Conservation (phyloP, 1,140 invertebrate species). For the Coelopa frigida region DNA sequence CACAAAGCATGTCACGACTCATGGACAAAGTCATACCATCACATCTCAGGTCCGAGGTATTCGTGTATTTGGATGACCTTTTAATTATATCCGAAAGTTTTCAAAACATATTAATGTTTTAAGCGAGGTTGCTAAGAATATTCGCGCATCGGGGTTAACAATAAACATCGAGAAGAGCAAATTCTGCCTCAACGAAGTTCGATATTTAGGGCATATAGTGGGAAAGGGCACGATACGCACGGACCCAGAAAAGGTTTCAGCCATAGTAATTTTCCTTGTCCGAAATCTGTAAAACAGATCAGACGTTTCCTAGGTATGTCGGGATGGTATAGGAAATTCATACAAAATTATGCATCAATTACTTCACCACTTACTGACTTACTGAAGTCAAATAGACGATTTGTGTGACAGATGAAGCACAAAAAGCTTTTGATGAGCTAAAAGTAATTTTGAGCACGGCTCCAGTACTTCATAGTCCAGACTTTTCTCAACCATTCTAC, state of each 20-base stretch:
- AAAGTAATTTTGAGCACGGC: conserved; percentile 14
- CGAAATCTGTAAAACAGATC: conserved; percentile 31
- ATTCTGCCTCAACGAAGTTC: conserved; percentile 20
- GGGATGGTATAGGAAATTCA: conserved; percentile 35
- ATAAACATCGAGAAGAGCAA: conserved; percentile 16
- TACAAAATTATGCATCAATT: conserved; percentile 35
- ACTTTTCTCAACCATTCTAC: conserved; percentile 18
- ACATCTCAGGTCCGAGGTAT: conserved; percentile 5
- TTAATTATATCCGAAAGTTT: conserved; percentile 28
- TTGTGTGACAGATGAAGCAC: conserved; percentile 4
- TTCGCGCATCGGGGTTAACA: conserved; percentile 19
- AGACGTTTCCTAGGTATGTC: conserved; percentile 45
- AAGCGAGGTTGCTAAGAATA: conserved; percentile 14
- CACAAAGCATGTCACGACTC: conserved; percentile 7
- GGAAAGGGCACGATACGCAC: conserved; percentile 34
- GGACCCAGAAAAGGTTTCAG: conserved; percentile 24
- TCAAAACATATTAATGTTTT: conserved; percentile 32
- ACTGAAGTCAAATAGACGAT: conserved; percentile 6
- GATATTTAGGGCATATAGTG: conserved; percentile 18
- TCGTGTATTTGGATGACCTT: conserved; percentile 32
- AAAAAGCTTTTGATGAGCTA: conserved; percentile 14
- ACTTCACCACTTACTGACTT: conserved; percentile 24
- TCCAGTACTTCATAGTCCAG: conserved; percentile 20
- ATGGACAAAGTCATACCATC: conserved; percentile 9
- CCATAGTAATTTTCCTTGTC: conserved; percentile 11